Base-by-base conservation (phyloP, 2,113 vertebrate genomes). In the Neogobius melanostomus region DNA sequence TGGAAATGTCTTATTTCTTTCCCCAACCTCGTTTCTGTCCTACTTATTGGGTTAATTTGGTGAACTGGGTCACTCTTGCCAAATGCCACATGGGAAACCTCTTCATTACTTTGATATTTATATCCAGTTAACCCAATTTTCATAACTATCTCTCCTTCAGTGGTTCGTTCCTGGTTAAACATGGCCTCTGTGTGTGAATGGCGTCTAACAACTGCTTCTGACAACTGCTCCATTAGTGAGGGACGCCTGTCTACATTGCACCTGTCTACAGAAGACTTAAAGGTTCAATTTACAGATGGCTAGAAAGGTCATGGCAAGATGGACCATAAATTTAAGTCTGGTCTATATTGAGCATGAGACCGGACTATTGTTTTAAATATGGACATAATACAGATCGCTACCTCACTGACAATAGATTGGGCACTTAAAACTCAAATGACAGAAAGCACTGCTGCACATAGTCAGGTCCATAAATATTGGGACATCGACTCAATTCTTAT, bases 71-170 rank as follows among this genome's bases (percentile, higher is more conserved):
- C 57, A 60, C 6, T 60, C 57, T 36, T 60, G 12, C 57, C 36
- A 43, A 3, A 43, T 7, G 2, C 57, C 57, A 15, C 57, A 60
- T 8, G 57, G 57, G 57, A 60, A 60, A 12, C 14, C 42, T 43
- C 57, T 42, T 36, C 57, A 60, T 60, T 60, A 60, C 57, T 60
- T 42, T 43, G 36, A 51, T 51, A 51, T 51, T 42, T 60, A 28
- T 60, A 15, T 12, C 11, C 12, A 14, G 14, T 43, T 36, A 42
- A 43, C 57, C 57, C 36, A n/a, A 60, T 42, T 60, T 60, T 42
- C 57, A 43, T 3, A 60, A 60, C 43, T 43, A 43, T 12, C 11
- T 15, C 57, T 7, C 57, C 57, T 14, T 60, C 28, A 14, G 28
- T n/a, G 12, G 36, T 14, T 60, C 4, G 28, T 43, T 60, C 56